Percentiles rank a stretch among this genome's conserved stretches.
phyloP scores from a whole-genome alignment of 2,888 invertebrate species.

The Matsumyia berberina region DNA sequence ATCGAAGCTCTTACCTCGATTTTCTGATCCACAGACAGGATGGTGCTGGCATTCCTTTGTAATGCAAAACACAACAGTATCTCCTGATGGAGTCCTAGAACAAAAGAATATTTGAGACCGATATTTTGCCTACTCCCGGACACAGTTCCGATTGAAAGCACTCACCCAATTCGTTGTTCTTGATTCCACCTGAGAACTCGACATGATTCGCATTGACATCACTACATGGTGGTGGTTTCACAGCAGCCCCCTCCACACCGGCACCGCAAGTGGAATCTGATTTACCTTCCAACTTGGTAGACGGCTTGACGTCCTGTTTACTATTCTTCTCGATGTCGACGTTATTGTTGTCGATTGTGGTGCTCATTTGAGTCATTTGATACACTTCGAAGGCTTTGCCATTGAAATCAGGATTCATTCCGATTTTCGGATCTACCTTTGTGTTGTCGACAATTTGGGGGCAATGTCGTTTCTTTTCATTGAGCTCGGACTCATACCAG shows the following conservation, averaged over 20 bases:
- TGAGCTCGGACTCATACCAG: slow-evolving; percentile 87
- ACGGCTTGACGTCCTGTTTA: slow-evolving; percentile 83
- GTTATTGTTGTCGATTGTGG: slow-evolving; percentile 78
- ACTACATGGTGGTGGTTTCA: slow-evolving; percentile 28
- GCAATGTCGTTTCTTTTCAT: slow-evolving; percentile 77
- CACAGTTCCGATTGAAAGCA: slow-evolving; percentile 11
- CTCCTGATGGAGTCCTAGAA: slow-evolving; percentile 81
- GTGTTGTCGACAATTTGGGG: slow-evolving; percentile 75
- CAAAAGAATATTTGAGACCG: neutral
- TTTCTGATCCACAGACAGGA: slow-evolving; percentile 88
- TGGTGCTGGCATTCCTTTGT: slow-evolving; percentile 90
- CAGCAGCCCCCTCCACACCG: neutral
- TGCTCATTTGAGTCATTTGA: slow-evolving; percentile 82
- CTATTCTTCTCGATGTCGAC: slow-evolving; percentile 80
- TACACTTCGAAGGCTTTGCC: slow-evolving; percentile 82
- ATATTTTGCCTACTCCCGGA: neutral
- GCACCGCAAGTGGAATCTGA: slow-evolving; percentile 15
- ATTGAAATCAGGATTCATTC: slow-evolving; percentile 76
- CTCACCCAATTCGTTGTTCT: slow-evolving; percentile 79
- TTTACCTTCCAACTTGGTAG: slow-evolving; percentile 72
- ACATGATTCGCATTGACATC: slow-evolving; percentile 67
- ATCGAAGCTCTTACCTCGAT: slow-evolving; percentile 80
- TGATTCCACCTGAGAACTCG: slow-evolving; percentile 32
- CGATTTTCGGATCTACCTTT: slow-evolving; percentile 57
- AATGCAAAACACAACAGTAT: slow-evolving; percentile 91